Evolutionary conservation across 2,888 invertebrate genomes (phyloP).

Genomic region (Cremastinae sp.): DNA sequence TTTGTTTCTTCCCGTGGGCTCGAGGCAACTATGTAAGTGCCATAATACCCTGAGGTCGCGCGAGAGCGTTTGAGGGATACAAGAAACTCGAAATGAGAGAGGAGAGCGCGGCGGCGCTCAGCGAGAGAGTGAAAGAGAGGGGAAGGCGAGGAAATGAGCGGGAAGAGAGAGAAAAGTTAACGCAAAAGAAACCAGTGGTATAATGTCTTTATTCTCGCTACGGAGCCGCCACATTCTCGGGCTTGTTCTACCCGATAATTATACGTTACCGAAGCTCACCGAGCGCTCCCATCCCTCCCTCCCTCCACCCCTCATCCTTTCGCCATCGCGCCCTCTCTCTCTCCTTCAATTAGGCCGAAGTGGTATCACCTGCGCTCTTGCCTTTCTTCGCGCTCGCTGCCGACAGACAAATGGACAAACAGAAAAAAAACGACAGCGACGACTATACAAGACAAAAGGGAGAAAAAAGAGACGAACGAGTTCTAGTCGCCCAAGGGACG

Average conservation of each 20-base stretch:
- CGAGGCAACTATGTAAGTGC: background rate
- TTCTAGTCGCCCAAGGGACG: constrained; percentile 32
- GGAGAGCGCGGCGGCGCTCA: constrained; percentile 12
- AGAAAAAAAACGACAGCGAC: too few relatives aligned
- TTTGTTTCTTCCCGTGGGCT: background rate
- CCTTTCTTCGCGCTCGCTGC: constrained; percentile 54
- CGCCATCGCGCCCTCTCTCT: constrained; percentile 10
- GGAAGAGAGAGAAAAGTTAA: constrained; percentile 38
- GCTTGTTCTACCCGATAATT: constrained; percentile 77
- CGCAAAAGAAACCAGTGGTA: constrained; percentile 66
- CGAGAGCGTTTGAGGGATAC: constrained; percentile 22
- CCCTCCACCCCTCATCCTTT: too few relatives aligned
- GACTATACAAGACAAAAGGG: constrained; percentile 10
- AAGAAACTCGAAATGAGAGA: constrained; percentile 15
- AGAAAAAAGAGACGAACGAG: constrained; percentile 26
- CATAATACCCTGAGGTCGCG: constrained; percentile 25
- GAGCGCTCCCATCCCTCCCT: constrained; percentile 63
- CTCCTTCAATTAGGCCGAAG: constrained; percentile 76
- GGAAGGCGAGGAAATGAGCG: constrained; percentile 1
- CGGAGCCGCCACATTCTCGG: constrained; percentile 74
- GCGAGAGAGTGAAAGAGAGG: constrained; percentile 16
- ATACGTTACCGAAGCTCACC: constrained; percentile 76
- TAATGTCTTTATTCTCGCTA: constrained; percentile 79
- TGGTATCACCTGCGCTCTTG: constrained; percentile 73
- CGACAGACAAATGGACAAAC: constrained; percentile 55